Percentiles rank a stretch among this genome's conserved stretches.
phyloP scores from a whole-genome alignment of 92 coral and sea anemone genomes.

The Micromussa lordhowensis region DNA sequence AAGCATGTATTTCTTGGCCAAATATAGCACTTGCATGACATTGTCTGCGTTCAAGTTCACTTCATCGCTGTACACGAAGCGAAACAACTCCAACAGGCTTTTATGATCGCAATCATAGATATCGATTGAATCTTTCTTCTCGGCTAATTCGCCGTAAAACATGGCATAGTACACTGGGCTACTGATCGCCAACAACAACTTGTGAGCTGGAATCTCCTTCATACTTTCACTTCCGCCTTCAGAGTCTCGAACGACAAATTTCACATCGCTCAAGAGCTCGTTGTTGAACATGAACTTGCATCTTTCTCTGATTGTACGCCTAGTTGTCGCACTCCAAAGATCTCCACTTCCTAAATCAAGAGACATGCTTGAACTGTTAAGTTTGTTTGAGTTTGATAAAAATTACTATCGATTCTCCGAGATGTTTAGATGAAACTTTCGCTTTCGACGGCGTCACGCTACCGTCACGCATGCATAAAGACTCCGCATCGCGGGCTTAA shows the following conservation, averaged over 20 bases:
- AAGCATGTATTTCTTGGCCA: constrained; percentile 71
- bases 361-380: background rate
- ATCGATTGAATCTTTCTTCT: constrained; percentile 59
- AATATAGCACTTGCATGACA: constrained; percentile 59
- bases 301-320: constrained; percentile 13
- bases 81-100: constrained; percentile 76
- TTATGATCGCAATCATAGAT: constrained; percentile 77
- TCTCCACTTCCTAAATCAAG: background rate
- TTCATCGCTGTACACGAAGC: constrained; percentile 66
- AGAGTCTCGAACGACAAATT: constrained; percentile 10
- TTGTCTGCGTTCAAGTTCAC: constrained; percentile 51
- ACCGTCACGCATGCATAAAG: background rate
- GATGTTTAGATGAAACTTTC: no score
- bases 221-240: constrained; percentile 16
- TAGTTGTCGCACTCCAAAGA: background rate
- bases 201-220: constrained; percentile 35
- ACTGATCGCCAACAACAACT: constrained; percentile 61
- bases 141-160: constrained; percentile 77
- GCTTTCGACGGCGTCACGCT: background rate
- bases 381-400: background rate
- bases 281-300: constrained; percentile 30
- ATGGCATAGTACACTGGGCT: constrained; percentile 80
- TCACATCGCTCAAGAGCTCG: constrained; percentile 36
- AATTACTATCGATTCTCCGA: background rate
- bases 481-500: no score